Evolutionary conservation across 2,797 vertebrate genomes (phyloP), one percentile per base, ranked within the genome.

Genomic region (Margarornis squamiger): DNA sequence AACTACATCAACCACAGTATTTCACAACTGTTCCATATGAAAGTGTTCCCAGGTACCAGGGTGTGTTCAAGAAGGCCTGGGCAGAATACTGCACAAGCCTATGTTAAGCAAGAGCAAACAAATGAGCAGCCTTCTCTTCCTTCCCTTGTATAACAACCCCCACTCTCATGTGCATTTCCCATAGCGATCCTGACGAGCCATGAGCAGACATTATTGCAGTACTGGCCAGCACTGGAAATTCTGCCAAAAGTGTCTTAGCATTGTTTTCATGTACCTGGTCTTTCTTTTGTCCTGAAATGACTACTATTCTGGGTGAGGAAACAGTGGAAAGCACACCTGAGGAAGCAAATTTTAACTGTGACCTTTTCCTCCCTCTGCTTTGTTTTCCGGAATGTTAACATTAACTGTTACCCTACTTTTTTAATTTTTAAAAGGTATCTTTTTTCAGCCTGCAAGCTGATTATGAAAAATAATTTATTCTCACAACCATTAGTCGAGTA

Each of bases 91-190:
- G 39, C 45, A 66, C 9, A 36, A 75, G 72, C 18, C 43, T 19
- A 7, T 3, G 34, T 90, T 61, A 88, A 81, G 70, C 58, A 78
- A 88, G 4, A 48, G 22, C 21, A 41, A 81, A 55, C 7, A 41
- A 46, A 49, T 7, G 2, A 32, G 14, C 21, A 75, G 27, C 21
- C 46, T 58, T 80, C 32, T 84, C 30, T 70, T 65, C 51, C 45
- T 65, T 61, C 36, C 1, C 26, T 32, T 38, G 32, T 54, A 5
- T 23, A 73, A 65, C 48, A 59, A 5, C 7, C 20, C 12, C 14
- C 0, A 0, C 46, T 48, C 21, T 32, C 0, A 1, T 32, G 34
- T 54, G 49, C 22, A 4, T 65, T 74, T 81, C 57, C 61, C 34
- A 2, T 7, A 23, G 43, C 1, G 2, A 54, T n/a, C 27, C n/a